A percentile compares a stretch with the other conserved stretches of the same genome.
Conservation (phyloP, 2,797 vertebrate genomes). For the Discoglossus pictus region DNA sequence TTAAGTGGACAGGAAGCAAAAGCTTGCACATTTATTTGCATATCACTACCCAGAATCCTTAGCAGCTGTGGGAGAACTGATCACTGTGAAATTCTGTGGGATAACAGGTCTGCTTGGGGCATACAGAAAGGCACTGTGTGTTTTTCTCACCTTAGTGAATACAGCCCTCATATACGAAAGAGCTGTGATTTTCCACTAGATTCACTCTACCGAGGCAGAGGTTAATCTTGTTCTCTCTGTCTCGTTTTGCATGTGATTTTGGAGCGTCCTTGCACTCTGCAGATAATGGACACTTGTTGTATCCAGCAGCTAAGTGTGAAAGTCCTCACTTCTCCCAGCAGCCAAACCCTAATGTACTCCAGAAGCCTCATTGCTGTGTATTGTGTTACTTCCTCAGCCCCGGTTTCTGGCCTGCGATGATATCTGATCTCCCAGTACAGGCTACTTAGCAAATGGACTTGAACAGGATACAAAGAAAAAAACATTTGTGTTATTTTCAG, state of each 20-base stretch:
- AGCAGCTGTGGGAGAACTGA: too few species aligned
- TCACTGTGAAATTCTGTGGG: too few species aligned
- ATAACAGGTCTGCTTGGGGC: too few species aligned
- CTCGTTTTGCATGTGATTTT: not conserved
- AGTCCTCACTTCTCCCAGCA: not conserved
- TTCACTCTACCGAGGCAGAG: not conserved
- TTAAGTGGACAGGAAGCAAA: too few species aligned
- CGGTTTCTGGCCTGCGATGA: conserved; percentile 48
- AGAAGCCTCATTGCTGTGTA: conserved; percentile 42
- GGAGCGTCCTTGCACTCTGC: not conserved
- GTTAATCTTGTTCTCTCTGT: conserved; percentile 1
- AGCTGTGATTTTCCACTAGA: too few species aligned
- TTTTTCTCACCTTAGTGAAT: too few species aligned
- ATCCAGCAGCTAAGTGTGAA: conserved; percentile 13
- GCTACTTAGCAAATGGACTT: conserved; percentile 41
- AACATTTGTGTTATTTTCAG: too few species aligned
- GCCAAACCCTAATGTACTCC: conserved; percentile 28
- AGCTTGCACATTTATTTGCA: too few species aligned
- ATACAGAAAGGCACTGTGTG: too few species aligned
- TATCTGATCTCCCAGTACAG: conserved; percentile 35
- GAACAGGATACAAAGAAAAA: conserved; percentile 16
- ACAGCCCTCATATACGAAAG: too few species aligned
- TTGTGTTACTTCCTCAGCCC: conserved; percentile 39
- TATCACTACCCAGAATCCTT: too few species aligned
- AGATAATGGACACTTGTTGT: conserved; percentile 23